Percentiles rank a stretch among this genome's conserved stretches.
Evolutionary conservation across 2,888 invertebrate genomes (phyloP).

Genomic region (Drosophila falleni): DNA sequence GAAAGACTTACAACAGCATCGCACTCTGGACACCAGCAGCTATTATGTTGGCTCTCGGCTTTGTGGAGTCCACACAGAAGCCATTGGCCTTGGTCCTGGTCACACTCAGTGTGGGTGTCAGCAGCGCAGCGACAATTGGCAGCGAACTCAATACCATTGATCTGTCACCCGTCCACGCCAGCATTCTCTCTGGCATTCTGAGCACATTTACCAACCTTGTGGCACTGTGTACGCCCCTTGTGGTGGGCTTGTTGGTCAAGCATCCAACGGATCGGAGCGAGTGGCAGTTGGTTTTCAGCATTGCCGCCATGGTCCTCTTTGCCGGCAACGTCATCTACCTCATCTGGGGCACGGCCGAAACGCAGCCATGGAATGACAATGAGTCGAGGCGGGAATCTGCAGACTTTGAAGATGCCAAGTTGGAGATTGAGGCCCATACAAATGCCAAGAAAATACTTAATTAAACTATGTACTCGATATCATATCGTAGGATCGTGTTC

Average conservation of each 20-base stretch:
- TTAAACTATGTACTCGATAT: constrained; percentile 6
- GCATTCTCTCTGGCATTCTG: constrained; percentile 88
- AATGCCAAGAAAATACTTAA: constrained; percentile 24
- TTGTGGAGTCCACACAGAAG: constrained; percentile 83
- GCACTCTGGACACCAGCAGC: constrained; percentile 86
- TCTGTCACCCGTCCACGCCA: constrained; percentile 89
- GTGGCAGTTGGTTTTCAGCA: constrained; percentile 91
- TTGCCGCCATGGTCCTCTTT: constrained; percentile 88
- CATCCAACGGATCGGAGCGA: constrained; percentile 86
- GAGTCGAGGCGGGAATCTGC: constrained; percentile 83
- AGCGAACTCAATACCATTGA: constrained; percentile 87
- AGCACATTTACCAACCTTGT: constrained; percentile 88
- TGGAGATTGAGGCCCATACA: constrained; percentile 31
- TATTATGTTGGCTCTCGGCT: constrained; percentile 86
- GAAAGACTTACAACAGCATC: constrained; percentile 79
- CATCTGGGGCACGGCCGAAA: constrained; percentile 88
- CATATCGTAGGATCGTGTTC: constrained; percentile 11
- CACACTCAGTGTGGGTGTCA: constrained; percentile 86
- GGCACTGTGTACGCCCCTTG: constrained; percentile 87
- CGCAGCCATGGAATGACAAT: constrained; percentile 88
- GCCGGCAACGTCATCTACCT: constrained; percentile 89
- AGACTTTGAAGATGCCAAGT: constrained; percentile 52
- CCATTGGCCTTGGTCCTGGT: constrained; percentile 86
- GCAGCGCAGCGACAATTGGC: constrained; percentile 85
- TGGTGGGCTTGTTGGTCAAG: constrained; percentile 86